Percentiles rank a stretch among this genome's conserved stretches.
Evolutionary conservation across 2,888 invertebrate genomes (phyloP).

Genomic region (Hydroisotoma schaefferi): DNA sequence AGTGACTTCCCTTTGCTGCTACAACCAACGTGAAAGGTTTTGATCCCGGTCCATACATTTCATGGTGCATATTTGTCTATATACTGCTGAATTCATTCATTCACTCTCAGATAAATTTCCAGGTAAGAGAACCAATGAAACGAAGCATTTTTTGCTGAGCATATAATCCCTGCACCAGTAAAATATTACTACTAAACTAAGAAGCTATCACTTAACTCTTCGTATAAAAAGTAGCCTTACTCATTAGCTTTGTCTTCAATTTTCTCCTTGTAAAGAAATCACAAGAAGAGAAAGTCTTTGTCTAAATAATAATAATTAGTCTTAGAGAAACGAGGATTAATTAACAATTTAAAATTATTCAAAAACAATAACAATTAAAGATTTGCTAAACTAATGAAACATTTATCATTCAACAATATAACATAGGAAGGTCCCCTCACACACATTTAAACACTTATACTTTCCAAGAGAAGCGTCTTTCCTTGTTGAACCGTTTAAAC

Average conservation of each 20-base stretch:
- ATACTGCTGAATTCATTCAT: background rate
- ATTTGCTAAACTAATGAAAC: background rate
- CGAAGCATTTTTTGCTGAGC: background rate
- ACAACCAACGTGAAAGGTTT: background rate
- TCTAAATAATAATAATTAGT: background rate
- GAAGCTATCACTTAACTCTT: too few relatives aligned
- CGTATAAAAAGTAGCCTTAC: conserved; percentile 1
- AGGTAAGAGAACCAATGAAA: background rate
- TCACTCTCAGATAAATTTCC: background rate
- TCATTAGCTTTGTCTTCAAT: conserved; percentile 5
- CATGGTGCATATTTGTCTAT: background rate
- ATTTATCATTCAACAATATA: background rate
- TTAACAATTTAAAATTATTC: conserved; percentile 4
- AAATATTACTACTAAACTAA: background rate
- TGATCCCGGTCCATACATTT: background rate
- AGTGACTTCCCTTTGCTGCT: too few relatives aligned
- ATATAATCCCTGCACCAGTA: background rate
- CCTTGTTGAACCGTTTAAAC: too few relatives aligned
- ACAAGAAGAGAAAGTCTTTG: background rate
- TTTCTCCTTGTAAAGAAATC: background rate
- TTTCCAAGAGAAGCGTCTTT: too few relatives aligned
- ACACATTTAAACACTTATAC: too few relatives aligned
- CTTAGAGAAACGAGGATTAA: background rate
- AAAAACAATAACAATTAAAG: background rate
- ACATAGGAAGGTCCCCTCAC: background rate